These are phyloP conservation scores for Ylistrum balloti DNA, from an alignment of 1,140 invertebrate species.

Conservation along the genomic window DNA sequence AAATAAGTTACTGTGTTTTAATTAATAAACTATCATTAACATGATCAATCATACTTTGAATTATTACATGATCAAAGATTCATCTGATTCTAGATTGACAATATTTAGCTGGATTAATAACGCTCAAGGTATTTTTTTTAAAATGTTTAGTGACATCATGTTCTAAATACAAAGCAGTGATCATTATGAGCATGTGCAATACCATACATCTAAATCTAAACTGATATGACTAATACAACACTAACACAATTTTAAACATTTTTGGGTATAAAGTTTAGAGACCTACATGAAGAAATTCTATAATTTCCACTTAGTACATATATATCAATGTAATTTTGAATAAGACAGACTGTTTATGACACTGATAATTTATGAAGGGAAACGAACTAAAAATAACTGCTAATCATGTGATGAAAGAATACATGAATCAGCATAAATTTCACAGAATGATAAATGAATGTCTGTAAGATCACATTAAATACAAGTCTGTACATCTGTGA, in stretches of 20 bases:
- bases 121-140: too few species aligned
- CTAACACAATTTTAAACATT: not conserved
- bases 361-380: not conserved
- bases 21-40: too few species aligned
- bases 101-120: too few species aligned
- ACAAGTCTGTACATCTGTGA: not conserved
- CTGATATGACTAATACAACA: not conserved
- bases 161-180: too few species aligned
- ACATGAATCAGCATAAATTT: constrained; percentile 39
- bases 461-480: not conserved
- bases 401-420: constrained; percentile 16
- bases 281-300: too few species aligned
- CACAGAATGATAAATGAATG: not conserved
- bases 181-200: not conserved
- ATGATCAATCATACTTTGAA: too few species aligned
- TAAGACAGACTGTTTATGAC: not conserved
- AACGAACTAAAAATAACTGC: not conserved
- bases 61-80: too few species aligned
- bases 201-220: not conserved
- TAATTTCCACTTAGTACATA: not conserved
- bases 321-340: not conserved
- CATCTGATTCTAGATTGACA: too few species aligned
- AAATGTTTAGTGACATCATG: too few species aligned
- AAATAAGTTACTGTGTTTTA: too few species aligned
- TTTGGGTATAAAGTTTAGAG: too few species aligned